phyloP scores from a whole-genome alignment of 2,888 invertebrate species.

The Archaeoteleia sp. region DNA sequence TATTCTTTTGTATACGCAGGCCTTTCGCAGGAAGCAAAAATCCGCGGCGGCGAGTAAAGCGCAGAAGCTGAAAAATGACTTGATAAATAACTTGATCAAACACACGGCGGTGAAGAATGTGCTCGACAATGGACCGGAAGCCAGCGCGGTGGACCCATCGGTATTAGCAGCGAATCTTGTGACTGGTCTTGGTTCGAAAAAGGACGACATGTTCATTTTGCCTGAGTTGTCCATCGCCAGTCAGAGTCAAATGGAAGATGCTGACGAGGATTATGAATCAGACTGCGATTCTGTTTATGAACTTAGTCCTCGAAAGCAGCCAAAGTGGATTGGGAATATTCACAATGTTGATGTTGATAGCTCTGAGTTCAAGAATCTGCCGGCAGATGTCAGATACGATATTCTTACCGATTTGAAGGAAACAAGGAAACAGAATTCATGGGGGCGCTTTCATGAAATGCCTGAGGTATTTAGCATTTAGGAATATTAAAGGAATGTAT shows the following conservation, averaged over 20 bases:
- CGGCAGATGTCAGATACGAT: slow-evolving; percentile 94
- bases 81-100: slow-evolving; percentile 86
- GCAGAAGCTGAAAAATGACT: slow-evolving; percentile 82
- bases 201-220: slow-evolving; percentile 79
- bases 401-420: slow-evolving; percentile 93
- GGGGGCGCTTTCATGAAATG: slow-evolving; percentile 89
- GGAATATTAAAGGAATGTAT: too few relatives aligned
- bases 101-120: slow-evolving; percentile 86
- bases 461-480: slow-evolving; percentile 78
- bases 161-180: slow-evolving; percentile 47
- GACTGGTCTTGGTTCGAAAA: slow-evolving; percentile 14
- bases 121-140: slow-evolving; percentile 73
- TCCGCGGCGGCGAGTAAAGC: slow-evolving; percentile 76
- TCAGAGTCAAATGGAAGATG: slow-evolving; percentile 69
- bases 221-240: slow-evolving; percentile 74
- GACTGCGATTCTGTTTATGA: slow-evolving; percentile 73
- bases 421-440: slow-evolving; percentile 91
- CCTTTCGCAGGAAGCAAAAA: slow-evolving; percentile 84
- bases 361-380: slow-evolving; percentile 85
- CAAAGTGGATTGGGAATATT: slow-evolving; percentile 77
- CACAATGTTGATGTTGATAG: slow-evolving; percentile 88
- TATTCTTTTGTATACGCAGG: slow-evolving; percentile 76
- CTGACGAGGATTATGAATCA: slow-evolving; percentile 70
- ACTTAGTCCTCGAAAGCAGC: slow-evolving; percentile 75
- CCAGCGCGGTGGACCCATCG: too few relatives aligned